Evolutionary conservation across 2,113 vertebrate species (phyloP).

Genomic region (Tympanuchus pallidicinctus): DNA sequence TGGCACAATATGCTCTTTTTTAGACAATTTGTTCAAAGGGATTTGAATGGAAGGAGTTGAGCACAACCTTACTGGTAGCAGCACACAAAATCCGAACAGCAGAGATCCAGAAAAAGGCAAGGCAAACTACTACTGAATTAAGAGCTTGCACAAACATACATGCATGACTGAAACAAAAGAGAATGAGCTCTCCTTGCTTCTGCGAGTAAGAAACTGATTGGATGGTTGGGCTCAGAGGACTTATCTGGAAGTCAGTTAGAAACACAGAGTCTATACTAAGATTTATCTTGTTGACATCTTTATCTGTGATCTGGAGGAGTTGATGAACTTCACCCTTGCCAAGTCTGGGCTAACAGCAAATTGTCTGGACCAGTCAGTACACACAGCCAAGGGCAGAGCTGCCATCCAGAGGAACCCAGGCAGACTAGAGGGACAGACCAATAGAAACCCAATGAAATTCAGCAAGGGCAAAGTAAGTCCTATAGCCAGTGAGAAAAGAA

Average conservation of each 20-base stretch:
- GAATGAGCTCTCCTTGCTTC: not conserved
- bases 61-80: not conserved
- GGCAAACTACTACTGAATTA: not conserved
- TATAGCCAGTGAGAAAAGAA: not conserved
- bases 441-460: not conserved
- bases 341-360: not conserved
- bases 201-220: not conserved
- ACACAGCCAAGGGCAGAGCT: not conserved
- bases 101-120: not conserved
- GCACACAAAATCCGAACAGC: not conserved
- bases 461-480: not conserved
- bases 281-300: not conserved
- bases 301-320: not conserved
- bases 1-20: constrained; percentile 9
- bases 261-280: no score
- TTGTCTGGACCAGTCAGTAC: not conserved
- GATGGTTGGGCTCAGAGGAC: not conserved
- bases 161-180: not conserved
- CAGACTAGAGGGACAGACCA: not conserved
- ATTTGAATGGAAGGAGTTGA: constrained; percentile 45
- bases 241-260: not conserved
- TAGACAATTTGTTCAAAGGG: constrained; percentile 2
- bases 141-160: not conserved
- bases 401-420: not conserved
- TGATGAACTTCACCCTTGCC: not conserved